Percentiles rank a stretch among this genome's conserved stretches.
These are phyloP conservation scores for Sphecodes monilicornis DNA, from an alignment of 2,888 invertebrate genomes.

Conservation along the genomic window DNA sequence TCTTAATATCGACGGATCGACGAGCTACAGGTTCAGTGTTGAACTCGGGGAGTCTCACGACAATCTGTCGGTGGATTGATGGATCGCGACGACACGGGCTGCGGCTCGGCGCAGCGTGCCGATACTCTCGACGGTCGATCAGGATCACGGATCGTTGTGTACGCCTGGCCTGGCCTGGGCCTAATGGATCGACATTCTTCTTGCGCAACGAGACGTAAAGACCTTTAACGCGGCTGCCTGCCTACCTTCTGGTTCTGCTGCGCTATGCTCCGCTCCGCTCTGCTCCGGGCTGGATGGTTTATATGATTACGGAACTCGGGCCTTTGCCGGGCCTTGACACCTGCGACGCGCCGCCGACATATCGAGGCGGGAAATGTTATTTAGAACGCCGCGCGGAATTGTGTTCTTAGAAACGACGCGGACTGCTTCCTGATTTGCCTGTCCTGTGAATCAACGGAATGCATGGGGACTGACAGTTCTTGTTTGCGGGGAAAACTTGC, in stretches of 20 bases:
- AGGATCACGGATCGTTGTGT: constrained; percentile 40
- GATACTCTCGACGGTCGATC: constrained; percentile 34
- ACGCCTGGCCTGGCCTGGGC: constrained; percentile 55
- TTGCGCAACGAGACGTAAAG: constrained; percentile 74
- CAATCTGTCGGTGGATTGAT: too few relatives aligned
- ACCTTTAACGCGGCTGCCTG: constrained; percentile 69
- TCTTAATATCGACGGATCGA: background rate
- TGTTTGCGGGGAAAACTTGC: background rate
- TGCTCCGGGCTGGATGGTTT: constrained; percentile 45
- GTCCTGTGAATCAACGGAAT: background rate
- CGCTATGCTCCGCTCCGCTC: constrained; percentile 27
- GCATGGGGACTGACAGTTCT: background rate
- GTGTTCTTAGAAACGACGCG: background rate
- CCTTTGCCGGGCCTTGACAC: constrained; percentile 71
- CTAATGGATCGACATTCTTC: constrained; percentile 72
- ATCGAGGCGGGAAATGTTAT: background rate
- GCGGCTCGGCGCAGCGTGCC: background rate
- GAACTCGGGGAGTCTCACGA: too few relatives aligned
- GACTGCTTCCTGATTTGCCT: background rate
- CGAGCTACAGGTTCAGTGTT: background rate
- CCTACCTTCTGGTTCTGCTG: constrained; percentile 54
- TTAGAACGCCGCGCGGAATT: constrained; percentile 1
- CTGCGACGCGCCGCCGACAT: constrained; percentile 47
- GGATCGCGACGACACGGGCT: constrained; percentile 2
- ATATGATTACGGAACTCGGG: constrained; percentile 56